These are phyloP conservation scores for Artibeus lituratus DNA, from an alignment of 2,797 vertebrate genomes.

Conservation along the genomic window DNA sequence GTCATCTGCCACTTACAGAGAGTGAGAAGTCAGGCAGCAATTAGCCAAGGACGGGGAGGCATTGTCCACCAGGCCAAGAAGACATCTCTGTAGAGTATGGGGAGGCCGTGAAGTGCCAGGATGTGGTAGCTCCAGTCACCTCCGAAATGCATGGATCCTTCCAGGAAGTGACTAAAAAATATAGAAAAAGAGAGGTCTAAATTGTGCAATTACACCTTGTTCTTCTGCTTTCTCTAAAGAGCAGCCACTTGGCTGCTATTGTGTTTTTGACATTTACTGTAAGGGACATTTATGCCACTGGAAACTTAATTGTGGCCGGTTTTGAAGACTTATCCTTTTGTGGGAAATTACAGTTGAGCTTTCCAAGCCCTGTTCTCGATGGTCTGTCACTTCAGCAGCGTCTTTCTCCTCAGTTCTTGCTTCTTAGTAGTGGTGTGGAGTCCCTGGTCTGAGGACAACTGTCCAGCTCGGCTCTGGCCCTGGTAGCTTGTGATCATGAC, in stretches of 20 bases:
- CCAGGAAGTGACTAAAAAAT: neutral
- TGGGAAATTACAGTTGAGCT: neutral
- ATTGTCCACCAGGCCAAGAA: neutral
- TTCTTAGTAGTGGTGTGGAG: accelerated
- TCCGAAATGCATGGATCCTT: neutral
- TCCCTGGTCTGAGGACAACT: neutral
- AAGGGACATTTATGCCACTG: neutral
- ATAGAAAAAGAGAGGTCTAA: neutral
- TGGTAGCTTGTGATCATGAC: neutral
- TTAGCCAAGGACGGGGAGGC: neutral
- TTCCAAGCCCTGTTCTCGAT: neutral
- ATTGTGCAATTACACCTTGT: constrained; percentile 2
- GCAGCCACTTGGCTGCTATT: neutral
- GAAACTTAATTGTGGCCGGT: neutral
- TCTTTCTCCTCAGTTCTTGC: neutral
- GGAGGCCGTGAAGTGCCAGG: neutral
- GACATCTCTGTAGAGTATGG: neutral
- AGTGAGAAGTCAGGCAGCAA: constrained; percentile 12
- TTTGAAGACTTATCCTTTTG: neutral
- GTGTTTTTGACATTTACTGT: neutral
- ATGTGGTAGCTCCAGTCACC: constrained; percentile 3
- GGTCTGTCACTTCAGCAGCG: accelerated
- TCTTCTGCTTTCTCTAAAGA: constrained; percentile 49
- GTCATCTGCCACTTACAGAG: constrained; percentile 41
- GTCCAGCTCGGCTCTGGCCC: accelerated